phyloP scores from a whole-genome alignment of 2,888 invertebrate species.

The Margaritifera margaritifera region DNA sequence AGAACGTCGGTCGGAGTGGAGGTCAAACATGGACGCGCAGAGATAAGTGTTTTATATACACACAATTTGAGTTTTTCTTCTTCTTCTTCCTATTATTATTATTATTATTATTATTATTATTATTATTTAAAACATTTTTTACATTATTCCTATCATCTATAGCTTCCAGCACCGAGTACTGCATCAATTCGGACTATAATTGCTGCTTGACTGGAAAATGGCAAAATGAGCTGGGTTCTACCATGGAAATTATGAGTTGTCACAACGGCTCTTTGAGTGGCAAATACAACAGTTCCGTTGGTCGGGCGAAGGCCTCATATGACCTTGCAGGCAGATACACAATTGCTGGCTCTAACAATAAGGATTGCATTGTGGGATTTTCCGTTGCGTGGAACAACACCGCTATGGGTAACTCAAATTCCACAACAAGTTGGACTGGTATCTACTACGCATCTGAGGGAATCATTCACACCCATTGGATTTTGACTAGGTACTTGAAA shows the following conservation, averaged over 20 bases:
- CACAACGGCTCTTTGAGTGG: not conserved
- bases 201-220: conserved; percentile 5
- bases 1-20: too few relatives aligned
- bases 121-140: too few relatives aligned
- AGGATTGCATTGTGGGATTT: conserved; percentile 3
- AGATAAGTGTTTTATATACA: too few relatives aligned
- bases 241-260: conserved; percentile 1
- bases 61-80: too few relatives aligned
- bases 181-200: too few relatives aligned
- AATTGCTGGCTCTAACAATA: not conserved
- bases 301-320: conserved; percentile 2
- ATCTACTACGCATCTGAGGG: conserved; percentile 1
- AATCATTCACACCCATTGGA: conserved; percentile 6
- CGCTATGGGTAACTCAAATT: conserved; percentile 1
- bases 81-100: too few relatives aligned
- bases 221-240: conserved; percentile 5
- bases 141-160: too few relatives aligned
- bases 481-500: conserved; percentile 2
- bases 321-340: conserved; percentile 5
- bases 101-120: too few relatives aligned
- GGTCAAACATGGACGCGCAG: too few relatives aligned
- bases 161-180: too few relatives aligned
- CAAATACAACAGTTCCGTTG: conserved; percentile 7
- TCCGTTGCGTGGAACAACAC: conserved; percentile 7
- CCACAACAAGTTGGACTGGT: conserved; percentile 6